Evolutionary conservation across 2,113 vertebrate genomes (phyloP).

Genomic region (Pleuronectes platessa): DNA sequence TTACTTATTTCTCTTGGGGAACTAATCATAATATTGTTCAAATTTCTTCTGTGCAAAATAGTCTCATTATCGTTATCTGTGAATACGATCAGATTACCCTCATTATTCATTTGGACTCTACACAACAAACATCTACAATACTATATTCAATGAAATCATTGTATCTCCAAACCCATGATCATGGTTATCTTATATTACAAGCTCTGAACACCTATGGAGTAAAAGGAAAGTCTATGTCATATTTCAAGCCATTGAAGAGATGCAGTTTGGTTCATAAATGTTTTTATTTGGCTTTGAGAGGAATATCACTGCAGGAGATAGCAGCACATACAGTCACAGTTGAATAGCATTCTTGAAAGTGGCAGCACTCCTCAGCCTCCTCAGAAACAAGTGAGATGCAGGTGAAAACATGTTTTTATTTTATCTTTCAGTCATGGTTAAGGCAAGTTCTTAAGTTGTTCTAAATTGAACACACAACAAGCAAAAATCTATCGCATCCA

Average conservation of each 20-base stretch:
- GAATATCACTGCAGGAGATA: conserved; percentile 77
- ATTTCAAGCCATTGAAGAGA: conserved; percentile 4
- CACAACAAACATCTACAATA: background rate
- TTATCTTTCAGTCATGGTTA: conserved; percentile 74
- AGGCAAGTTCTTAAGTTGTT: conserved; percentile 72
- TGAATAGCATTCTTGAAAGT: conserved; percentile 72
- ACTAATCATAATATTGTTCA: too few species aligned
- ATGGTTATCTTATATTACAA: background rate
- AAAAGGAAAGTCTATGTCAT: too few species aligned
- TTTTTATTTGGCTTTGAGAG: conserved; percentile 86
- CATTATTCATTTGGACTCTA: background rate
- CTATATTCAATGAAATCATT: background rate
- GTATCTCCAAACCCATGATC: background rate
- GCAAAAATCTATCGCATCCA: conserved; percentile 77
- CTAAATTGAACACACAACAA: conserved; percentile 73
- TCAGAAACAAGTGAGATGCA: conserved; percentile 64
- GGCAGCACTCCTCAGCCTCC: conserved; percentile 60
- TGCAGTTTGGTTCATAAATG: conserved; percentile 81
- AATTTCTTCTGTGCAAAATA: too few species aligned
- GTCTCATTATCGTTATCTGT: too few species aligned
- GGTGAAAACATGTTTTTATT: conserved; percentile 63
- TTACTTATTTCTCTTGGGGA: too few species aligned
- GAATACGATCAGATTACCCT: background rate
- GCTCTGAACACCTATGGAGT: background rate
- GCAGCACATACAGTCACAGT: conserved; percentile 81